Conservation (phyloP, 2,888 invertebrate genomes). For the Pediacus dermestoides region DNA sequence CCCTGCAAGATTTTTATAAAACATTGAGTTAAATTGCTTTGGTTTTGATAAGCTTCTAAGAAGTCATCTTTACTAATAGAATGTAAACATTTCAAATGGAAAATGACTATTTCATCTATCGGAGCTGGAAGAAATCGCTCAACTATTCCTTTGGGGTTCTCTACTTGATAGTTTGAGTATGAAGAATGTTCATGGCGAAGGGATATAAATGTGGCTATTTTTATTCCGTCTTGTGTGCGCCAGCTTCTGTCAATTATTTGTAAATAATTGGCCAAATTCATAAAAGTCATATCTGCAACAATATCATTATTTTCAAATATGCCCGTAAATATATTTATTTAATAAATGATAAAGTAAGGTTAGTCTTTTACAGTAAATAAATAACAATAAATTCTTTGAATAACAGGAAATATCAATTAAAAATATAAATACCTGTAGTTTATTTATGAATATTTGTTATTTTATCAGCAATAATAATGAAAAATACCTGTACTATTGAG, state of each 20-base stretch:
- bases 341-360: too few relatives aligned
- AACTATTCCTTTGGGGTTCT: constrained; percentile 67
- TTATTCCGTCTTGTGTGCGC: constrained; percentile 60
- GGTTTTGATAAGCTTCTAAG: constrained; percentile 71
- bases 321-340: too few relatives aligned
- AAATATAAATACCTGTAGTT: too few relatives aligned
- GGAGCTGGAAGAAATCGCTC: constrained; percentile 68
- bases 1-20: constrained; percentile 80
- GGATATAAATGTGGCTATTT: constrained; percentile 60
- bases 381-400: too few relatives aligned
- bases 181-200: constrained; percentile 69
- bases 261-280: constrained; percentile 48
- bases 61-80: constrained; percentile 53
- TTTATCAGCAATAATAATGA: too few relatives aligned
- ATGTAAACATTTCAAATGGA: constrained; percentile 69
- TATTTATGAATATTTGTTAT: too few relatives aligned
- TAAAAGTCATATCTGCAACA: constrained; percentile 38
- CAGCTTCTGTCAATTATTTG: constrained; percentile 58
- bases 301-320: too few relatives aligned
- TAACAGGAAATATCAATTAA: too few relatives aligned
- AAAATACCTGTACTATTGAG: too few relatives aligned
- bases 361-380: too few relatives aligned
- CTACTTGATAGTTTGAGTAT: constrained; percentile 65
- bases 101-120: constrained; percentile 69
- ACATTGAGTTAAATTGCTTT: constrained; percentile 71